Evolutionary conservation across 2,797 vertebrate genomes (phyloP), one percentile per base, ranked within the genome.

Genomic region (Acanthis flammea): DNA sequence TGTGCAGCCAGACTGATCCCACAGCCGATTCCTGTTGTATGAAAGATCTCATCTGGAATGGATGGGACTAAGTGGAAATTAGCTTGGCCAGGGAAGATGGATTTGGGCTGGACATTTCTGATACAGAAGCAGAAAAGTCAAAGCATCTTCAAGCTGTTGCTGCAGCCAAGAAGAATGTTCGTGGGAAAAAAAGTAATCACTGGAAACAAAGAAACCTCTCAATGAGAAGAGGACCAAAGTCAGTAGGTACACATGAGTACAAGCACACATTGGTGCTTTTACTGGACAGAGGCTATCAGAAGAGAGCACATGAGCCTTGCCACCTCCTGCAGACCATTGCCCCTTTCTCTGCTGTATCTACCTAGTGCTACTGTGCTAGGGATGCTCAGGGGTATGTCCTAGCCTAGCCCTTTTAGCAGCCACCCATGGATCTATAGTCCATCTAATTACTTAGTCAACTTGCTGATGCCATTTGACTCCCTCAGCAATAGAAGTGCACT

Each of bases 191-290:
- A 24, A 19, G 12, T 2, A 3, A 2, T 12, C 30, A 50, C 79
- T 23, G 51, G 42, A 80, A 73, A 65, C 30, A 71, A 83, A 70
- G 65, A 63, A 83, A 30, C 17, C 7, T 41, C 57, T 62, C 44
- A 71, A 2, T 1, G 3, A 41, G 71, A 45, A 65, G 18, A 3
- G 41, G 41, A 27, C 35, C 28, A 13, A 51, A 60, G 28, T 44
- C 60, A 51, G 41, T 22, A 28, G 8, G 19, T 44, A 6, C 22
- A n/a, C 18, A 8, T 7, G n/a, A 65, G 48, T 30, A 19, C 0
- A 6, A 48, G 31, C 17, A 62, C 10, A 28, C 0, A 0, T 25
- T 37, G 48, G 31, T 58, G 25, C 25, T 66, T 58, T 61, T 42
- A 42, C 47, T 42, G 61, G 57, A 51, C 37, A 68, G 66, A 79